A percentile compares a stretch with the other conserved stretches of the same genome.
These are phyloP conservation scores for Sapajus apella DNA, from an alignment of 2,113 vertebrate genomes.

Conservation along the genomic window DNA sequence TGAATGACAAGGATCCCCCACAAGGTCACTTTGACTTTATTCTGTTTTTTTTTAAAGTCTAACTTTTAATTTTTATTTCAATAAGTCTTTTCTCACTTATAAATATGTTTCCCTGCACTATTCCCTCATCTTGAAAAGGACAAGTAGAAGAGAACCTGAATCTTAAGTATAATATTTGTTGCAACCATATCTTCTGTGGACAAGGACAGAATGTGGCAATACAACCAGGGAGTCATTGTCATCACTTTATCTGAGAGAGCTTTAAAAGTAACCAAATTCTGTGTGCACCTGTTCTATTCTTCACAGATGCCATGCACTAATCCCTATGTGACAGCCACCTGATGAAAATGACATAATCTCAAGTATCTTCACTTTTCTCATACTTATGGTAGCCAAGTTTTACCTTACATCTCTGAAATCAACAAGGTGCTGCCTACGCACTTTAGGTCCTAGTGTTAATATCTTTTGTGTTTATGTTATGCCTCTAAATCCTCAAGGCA, in stretches of 20 bases:
- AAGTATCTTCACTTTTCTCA: slow-evolving; percentile 36
- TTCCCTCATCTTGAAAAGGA: slow-evolving; percentile 16
- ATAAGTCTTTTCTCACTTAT: slow-evolving; percentile 9
- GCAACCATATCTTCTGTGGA: neutral
- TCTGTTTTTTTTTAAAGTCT: neutral
- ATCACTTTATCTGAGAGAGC: neutral
- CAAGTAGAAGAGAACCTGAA: neutral
- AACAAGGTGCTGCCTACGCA: neutral
- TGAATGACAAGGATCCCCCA: slow-evolving; percentile 27
- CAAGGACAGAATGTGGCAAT: slow-evolving; percentile 23
- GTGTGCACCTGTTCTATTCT: neutral
- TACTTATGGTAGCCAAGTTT: neutral
- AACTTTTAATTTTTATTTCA: slow-evolving; percentile 7
- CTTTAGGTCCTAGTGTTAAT: neutral
- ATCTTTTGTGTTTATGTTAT: neutral
- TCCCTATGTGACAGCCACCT: neutral
- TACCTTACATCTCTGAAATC: slow-evolving; percentile 3
- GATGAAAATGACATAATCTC: neutral
- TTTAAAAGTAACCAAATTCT: slow-evolving; percentile 36
- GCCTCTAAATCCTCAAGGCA: slow-evolving; percentile 45
- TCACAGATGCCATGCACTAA: neutral
- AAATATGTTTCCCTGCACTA: neutral
- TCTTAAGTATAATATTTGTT: slow-evolving; percentile 11
- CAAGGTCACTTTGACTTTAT: neutral
- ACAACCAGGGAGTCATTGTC: neutral